Base-by-base conservation (phyloP, 1,140 invertebrate species). In the Drosophila ogumai region DNA sequence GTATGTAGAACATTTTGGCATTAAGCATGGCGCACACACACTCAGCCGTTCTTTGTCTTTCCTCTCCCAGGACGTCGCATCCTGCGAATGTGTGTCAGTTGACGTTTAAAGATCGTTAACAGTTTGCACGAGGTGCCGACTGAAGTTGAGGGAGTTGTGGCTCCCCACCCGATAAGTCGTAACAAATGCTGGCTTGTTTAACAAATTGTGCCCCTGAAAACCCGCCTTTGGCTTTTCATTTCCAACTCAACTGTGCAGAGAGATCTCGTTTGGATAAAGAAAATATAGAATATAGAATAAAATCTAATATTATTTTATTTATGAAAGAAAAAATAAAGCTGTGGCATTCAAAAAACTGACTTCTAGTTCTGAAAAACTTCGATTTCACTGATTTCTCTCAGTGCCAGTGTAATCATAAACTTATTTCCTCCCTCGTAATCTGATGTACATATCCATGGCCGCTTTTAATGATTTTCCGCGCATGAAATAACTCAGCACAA, bases 41-140 rank as follows among this genome's bases (percentile, higher is more conserved):
- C 44, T 47, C 19, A 31, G 25, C 15, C 28, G n/a, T 32, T 10
- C 40, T 6, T 41, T 13, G 31, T 59, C 25, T 28, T 34, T 13
- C 40, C n/a, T 36, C 22, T 25, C 13, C 43, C 55, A 22, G 38
- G 52, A 40, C 34, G 38, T 61, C 22, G 25, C 60, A 22, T 34
- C 66, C 52, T 38, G 15, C 22, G 52, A 80, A 87, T 87, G 66
- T 87, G 46, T 84, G 84, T 80, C 84, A 87, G 67, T 79, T 80
- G 80, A 79, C 84, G 71, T 87, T 87, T 75, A 82, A 86, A 87
- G 71, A 86, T 87, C 68, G 79, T 87, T 88, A 79, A 82, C 82
- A 79, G 75, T 76, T 71, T 54, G 66, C 59, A 47, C 59, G 57
- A 72, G 59, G 59, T 64, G 54, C 69, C 28, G 54, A 60, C 61